phyloP scores from a whole-genome alignment of 2,888 invertebrate species.

The Temnothorax unifasciatus region DNA sequence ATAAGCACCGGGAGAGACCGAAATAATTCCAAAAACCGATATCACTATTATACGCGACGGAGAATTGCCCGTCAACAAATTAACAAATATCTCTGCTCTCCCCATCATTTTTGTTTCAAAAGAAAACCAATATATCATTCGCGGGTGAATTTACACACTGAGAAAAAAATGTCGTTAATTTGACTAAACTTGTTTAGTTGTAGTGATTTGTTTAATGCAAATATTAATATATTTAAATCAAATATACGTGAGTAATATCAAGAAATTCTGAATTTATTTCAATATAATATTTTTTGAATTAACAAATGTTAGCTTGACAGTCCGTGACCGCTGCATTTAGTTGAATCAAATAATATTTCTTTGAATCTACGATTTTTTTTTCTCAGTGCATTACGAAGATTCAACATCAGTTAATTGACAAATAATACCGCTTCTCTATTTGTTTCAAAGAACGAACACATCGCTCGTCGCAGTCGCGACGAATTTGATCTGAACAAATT shows the following conservation, averaged over 20 bases:
- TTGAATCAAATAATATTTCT: too few species aligned
- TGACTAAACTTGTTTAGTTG: too few species aligned
- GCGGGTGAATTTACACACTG: background rate
- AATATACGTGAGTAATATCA: too few species aligned
- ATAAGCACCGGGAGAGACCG: background rate
- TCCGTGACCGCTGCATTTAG: too few species aligned
- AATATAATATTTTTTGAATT: too few species aligned
- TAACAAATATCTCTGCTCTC: conserved; percentile 6
- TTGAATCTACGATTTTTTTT: too few species aligned
- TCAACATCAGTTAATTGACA: conserved; percentile 42
- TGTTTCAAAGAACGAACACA: background rate
- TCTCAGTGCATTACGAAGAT: conserved; percentile 32
- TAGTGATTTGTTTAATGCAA: too few species aligned
- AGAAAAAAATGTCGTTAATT: too few species aligned
- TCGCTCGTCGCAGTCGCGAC: background rate
- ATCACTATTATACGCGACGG: conserved; percentile 8
- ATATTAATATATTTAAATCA: too few species aligned
- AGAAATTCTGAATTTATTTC: too few species aligned
- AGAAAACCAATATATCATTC: background rate
- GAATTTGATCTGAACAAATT: background rate
- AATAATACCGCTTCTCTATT: background rate
- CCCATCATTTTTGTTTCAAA: background rate
- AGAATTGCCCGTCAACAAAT: conserved; percentile 24
- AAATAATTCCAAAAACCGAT: conserved; percentile 34
- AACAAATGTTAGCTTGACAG: too few species aligned